phyloP scores from a whole-genome alignment of 2,797 vertebrate genomes.

The Coreius guichenoti region DNA sequence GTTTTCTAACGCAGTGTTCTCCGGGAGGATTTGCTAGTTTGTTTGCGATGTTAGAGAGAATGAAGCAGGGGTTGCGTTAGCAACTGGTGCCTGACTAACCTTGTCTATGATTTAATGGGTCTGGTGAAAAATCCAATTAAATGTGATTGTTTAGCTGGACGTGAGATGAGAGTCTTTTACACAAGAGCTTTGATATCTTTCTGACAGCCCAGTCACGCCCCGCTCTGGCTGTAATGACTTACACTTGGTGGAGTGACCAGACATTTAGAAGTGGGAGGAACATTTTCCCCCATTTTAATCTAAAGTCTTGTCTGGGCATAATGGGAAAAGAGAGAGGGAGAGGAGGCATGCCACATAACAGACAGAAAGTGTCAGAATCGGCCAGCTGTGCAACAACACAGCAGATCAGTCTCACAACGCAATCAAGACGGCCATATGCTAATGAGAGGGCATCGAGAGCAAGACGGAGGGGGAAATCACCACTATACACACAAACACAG shows the following conservation, averaged over 20 bases:
- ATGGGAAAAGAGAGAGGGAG: constrained; percentile 41
- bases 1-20: background rate
- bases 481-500: background rate
- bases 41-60: constrained; percentile 6
- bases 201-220: constrained; percentile 52
- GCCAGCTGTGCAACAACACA: constrained; percentile 71
- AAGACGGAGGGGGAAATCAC: background rate
- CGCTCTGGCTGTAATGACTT: constrained; percentile 66
- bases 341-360: constrained; percentile 50
- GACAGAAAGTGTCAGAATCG: constrained; percentile 63
- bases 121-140: constrained; percentile 75
- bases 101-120: constrained; percentile 72
- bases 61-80: constrained; percentile 67
- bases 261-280: constrained; percentile 51
- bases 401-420: constrained; percentile 69
- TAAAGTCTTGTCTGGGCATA: constrained; percentile 53
- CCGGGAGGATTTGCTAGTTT: background rate
- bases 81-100: constrained; percentile 69
- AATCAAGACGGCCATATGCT: constrained; percentile 66
- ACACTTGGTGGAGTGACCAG: constrained; percentile 56
- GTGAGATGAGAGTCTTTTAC: constrained; percentile 56
- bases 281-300: constrained; percentile 28
- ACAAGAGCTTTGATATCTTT: constrained; percentile 61
- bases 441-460: constrained; percentile 58
- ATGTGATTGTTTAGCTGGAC: constrained; percentile 69